Evolutionary conservation across 2,888 invertebrate genomes (phyloP).

Genomic region (Drosophila austrosaltans): DNA sequence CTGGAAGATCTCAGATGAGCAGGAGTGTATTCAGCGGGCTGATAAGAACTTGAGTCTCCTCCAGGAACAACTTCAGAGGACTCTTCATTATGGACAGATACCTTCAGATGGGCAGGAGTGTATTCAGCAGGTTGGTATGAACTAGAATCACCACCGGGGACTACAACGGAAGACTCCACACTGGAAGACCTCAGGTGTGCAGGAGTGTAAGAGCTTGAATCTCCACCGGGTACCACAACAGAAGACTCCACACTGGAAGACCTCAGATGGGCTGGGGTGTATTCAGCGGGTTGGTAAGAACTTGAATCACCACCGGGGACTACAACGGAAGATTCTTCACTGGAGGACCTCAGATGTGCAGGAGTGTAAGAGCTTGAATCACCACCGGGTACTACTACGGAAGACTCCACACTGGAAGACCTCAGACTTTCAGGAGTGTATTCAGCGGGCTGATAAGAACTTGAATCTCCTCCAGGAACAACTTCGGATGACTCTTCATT

Average conservation of each 20-base stretch:
- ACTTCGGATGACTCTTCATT: neutral
- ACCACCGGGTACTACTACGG: neutral
- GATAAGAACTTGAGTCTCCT: conserved; percentile 16
- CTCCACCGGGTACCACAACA: conserved; percentile 13
- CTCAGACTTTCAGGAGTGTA: conserved; percentile 15
- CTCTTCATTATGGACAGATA: neutral
- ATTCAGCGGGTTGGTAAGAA: conserved; percentile 30
- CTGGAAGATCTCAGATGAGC: neutral
- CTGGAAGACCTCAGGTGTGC: conserved; percentile 11
- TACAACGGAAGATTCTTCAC: conserved; percentile 3
- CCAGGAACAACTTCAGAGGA: neutral
- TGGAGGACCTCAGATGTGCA: neutral
- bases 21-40: conserved; percentile 20
- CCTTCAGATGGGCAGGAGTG: conserved; percentile 5
- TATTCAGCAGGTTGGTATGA: conserved; percentile 42
- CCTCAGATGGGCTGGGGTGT: conserved; percentile 17
- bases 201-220: conserved; percentile 33
- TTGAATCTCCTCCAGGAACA: conserved; percentile 16
- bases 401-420: neutral
- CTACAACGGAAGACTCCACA: conserved; percentile 12
- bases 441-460: conserved; percentile 23
- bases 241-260: neutral
- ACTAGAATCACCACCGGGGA: conserved; percentile 37
- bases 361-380: conserved; percentile 24
- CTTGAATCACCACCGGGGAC: conserved; percentile 22